Percentiles rank a stretch among this genome's conserved stretches.
phyloP scores from a whole-genome alignment of 2,888 invertebrate species.

The Lepidochitona cinerea region DNA sequence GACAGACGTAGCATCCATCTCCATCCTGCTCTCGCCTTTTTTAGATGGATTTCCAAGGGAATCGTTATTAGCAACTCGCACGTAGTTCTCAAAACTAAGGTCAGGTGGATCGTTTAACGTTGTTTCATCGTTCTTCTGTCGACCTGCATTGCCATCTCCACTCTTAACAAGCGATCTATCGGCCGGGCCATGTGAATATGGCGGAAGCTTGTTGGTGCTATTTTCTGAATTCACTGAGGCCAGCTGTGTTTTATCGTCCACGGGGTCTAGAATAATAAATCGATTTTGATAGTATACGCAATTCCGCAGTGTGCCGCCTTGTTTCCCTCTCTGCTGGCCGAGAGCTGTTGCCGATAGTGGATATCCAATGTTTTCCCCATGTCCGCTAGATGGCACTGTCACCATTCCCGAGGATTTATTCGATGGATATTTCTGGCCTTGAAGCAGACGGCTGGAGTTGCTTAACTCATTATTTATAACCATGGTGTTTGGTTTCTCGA shows the following conservation, averaged over 20 bases:
- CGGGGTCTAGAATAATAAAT: conserved; percentile 40
- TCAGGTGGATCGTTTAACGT: not conserved
- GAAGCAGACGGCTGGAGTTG: not conserved
- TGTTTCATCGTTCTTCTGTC: not conserved
- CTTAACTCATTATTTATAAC: not conserved
- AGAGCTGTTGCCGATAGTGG: not conserved
- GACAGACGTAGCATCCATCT: conserved; percentile 37
- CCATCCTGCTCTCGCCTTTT: conserved; percentile 16
- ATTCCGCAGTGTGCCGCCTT: conserved; percentile 18
- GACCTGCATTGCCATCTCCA: not conserved
- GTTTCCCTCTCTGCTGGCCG: conserved; percentile 30
- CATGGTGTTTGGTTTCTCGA: too few relatives aligned
- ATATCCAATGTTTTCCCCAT: not conserved
- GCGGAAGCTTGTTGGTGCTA: not conserved
- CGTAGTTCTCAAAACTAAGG: not conserved
- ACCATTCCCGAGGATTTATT: not conserved
- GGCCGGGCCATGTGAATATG: not conserved
- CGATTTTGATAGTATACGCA: conserved; percentile 48
- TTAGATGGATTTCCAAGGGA: not conserved
- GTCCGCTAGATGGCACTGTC: conserved; percentile 1
- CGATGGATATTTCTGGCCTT: not conserved
- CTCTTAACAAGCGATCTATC: not conserved
- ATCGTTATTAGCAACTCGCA: not conserved
- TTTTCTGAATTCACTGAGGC: not conserved
- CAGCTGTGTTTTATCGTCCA: conserved; percentile 4